These are phyloP conservation scores for Molorchus minor DNA, from an alignment of 2,888 invertebrate genomes.

Conservation along the genomic window DNA sequence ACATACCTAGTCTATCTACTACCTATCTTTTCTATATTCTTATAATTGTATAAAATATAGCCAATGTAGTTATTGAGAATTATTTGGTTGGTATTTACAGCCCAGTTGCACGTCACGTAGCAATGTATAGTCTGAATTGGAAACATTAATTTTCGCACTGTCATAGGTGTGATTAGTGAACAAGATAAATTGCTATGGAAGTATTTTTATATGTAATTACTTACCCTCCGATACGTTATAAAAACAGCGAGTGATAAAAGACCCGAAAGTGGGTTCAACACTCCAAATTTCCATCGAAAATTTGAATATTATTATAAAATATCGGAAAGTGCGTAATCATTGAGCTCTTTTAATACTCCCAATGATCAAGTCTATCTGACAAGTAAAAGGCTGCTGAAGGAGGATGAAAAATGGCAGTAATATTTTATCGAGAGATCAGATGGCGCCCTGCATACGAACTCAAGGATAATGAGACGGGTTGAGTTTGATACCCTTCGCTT, in stretches of 20 bases:
- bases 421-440: slow-evolving; percentile 65
- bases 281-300: slow-evolving; percentile 37
- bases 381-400: slow-evolving; percentile 62
- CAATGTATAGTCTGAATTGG: too few species aligned
- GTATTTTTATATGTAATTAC: background rate
- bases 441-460: slow-evolving; percentile 64
- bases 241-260: background rate
- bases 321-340: slow-evolving; percentile 56
- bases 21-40: too few species aligned
- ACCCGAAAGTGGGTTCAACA: slow-evolving; percentile 21
- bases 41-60: too few species aligned
- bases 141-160: too few species aligned
- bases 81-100: too few species aligned
- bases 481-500: slow-evolving; percentile 59
- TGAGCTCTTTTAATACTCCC: slow-evolving; percentile 58
- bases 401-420: slow-evolving; percentile 64
- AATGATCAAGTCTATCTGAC: slow-evolving; percentile 62
- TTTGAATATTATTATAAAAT: slow-evolving; percentile 41
- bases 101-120: too few species aligned
- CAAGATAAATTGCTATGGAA: too few species aligned
- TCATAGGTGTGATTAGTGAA: too few species aligned
- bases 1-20: too few species aligned
- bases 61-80: too few species aligned
- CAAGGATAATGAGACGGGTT: slow-evolving; percentile 63
- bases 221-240: background rate